Conservation (phyloP, 2,113 vertebrate species). For the Procavia capensis region DNA sequence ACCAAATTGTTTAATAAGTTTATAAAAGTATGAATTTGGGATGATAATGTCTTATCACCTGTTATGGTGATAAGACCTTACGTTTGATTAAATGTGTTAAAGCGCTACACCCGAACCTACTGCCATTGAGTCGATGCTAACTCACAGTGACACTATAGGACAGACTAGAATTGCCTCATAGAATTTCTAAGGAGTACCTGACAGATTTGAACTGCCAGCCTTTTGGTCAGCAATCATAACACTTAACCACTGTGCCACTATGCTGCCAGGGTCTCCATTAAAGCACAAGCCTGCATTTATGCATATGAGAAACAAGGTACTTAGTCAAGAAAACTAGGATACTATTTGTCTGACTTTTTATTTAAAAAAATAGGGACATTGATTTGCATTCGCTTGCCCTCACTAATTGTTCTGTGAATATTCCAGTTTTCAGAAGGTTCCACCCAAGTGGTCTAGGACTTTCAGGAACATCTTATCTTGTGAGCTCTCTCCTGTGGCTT, state of each 20-base stretch:
- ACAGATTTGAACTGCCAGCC: too few relatives aligned
- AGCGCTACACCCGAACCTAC: too few relatives aligned
- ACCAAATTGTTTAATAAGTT: slow-evolving; percentile 18
- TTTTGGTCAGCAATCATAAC: too few relatives aligned
- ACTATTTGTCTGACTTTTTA: neutral
- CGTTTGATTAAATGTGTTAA: neutral
- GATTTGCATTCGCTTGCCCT: neutral
- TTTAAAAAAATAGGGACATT: neutral
- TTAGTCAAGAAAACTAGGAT: neutral
- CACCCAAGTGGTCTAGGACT: neutral
- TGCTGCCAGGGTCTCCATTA: too few relatives aligned
- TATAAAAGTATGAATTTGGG: neutral
- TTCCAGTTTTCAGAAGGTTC: neutral
- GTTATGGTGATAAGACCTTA: neutral
- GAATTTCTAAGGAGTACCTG: too few relatives aligned
- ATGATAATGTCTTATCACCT: neutral
- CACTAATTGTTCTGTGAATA: neutral
- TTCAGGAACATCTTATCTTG: neutral
- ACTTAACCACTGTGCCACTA: too few relatives aligned
- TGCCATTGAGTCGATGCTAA: too few relatives aligned
- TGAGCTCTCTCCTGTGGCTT: accelerated
- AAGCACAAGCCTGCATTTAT: neutral
- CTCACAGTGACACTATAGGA: too few relatives aligned
- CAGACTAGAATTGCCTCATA: too few relatives aligned
- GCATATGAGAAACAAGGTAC: neutral